Conservation (phyloP, 2,113 vertebrate genomes). For the Psophia crepitans region DNA sequence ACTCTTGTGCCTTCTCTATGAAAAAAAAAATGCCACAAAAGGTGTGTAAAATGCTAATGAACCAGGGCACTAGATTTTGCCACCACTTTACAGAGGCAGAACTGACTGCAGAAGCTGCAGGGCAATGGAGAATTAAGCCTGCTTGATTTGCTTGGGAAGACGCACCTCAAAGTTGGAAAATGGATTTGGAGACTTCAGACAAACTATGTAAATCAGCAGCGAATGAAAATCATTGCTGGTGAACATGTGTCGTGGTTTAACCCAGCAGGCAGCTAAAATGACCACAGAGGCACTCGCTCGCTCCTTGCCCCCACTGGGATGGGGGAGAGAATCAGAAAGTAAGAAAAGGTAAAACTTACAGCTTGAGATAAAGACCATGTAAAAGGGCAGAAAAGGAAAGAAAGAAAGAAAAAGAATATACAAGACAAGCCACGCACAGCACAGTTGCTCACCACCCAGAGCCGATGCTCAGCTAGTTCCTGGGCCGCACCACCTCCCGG, state of each 20-base stretch:
- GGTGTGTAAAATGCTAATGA: not conserved
- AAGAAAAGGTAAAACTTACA: too few relatives aligned
- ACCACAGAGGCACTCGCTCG: too few relatives aligned
- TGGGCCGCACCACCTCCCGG: too few relatives aligned
- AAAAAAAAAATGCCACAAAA: not conserved
- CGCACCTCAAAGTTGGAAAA: not conserved
- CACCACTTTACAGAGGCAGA: not conserved
- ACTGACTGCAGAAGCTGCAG: not conserved
- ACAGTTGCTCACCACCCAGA: too few relatives aligned
- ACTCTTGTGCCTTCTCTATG: not conserved
- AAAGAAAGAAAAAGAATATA: too few relatives aligned
- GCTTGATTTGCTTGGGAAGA: not conserved
- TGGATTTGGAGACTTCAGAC: not conserved
- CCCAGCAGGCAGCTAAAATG: too few relatives aligned
- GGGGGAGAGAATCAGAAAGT: too few relatives aligned
- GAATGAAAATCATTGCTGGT: not conserved
- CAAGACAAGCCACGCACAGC: too few relatives aligned
- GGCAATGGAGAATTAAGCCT: not conserved
- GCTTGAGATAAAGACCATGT: too few relatives aligned
- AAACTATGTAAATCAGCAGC: not conserved
- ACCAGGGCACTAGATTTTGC: not conserved
- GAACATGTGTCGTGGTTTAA: not conserved
- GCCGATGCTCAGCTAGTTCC: too few relatives aligned
- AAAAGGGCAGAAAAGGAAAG: too few relatives aligned
- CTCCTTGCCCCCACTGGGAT: too few relatives aligned